These are phyloP conservation scores for Mylabris phalerata DNA, from an alignment of 1,140 invertebrate species.

Conservation along the genomic window DNA sequence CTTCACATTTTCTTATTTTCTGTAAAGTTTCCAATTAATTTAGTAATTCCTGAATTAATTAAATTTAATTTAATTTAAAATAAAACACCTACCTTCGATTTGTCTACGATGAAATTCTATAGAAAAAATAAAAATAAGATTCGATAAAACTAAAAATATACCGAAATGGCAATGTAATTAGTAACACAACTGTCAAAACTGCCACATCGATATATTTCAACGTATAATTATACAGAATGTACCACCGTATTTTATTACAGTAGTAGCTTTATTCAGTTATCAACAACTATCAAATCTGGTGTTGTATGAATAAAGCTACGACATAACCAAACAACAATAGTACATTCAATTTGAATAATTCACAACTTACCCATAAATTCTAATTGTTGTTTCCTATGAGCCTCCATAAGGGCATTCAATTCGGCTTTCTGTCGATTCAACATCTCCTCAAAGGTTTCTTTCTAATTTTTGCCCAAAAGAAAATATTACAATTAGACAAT, in stretches of 20 bases:
- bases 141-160: background rate
- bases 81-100: constrained; percentile 23
- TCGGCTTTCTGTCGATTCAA: constrained; percentile 42
- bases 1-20: constrained; percentile 24
- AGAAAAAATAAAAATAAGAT: constrained; percentile 20
- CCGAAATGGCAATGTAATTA: too few species aligned
- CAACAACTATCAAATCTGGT: background rate
- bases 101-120: constrained; percentile 29
- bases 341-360: too few species aligned
- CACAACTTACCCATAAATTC: constrained; percentile 39
- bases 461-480: constrained; percentile 21
- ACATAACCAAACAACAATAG: constrained; percentile 26
- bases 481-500: constrained; percentile 7
- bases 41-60: background rate
- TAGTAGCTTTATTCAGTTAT: too few species aligned
- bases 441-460: constrained; percentile 43
- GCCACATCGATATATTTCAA: too few species aligned
- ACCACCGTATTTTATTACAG: too few species aligned
- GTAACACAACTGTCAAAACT: too few species aligned
- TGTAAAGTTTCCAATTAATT: constrained; percentile 12
- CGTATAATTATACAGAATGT: too few species aligned
- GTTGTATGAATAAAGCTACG: constrained; percentile 6
- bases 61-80: background rate
- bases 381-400: constrained; percentile 40
- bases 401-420: constrained; percentile 41